A percentile compares a stretch with the other conserved stretches of the same genome.
Conservation (phyloP, 2,113 vertebrate genomes). For the Osmerus mordax region DNA sequence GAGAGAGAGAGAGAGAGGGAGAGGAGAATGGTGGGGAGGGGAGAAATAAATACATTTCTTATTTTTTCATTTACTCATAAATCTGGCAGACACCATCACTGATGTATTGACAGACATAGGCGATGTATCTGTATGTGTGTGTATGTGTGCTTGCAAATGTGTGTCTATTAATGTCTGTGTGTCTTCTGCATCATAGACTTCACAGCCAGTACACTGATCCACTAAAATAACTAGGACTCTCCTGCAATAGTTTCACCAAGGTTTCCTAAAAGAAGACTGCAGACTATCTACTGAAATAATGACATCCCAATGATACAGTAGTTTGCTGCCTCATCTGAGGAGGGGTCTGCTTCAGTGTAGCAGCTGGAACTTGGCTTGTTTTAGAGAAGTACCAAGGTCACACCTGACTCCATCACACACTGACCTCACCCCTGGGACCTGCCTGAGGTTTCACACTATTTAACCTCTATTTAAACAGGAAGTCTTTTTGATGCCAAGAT, state of each 20-base stretch:
- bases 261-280: too few species aligned
- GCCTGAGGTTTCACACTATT: not conserved
- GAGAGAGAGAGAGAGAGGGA: too few species aligned
- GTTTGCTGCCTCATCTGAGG: too few species aligned
- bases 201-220: not conserved
- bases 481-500: not conserved
- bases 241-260: too few species aligned
- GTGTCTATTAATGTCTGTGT: not conserved
- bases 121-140: not conserved
- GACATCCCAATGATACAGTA: too few species aligned
- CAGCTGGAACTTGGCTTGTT: too few species aligned
- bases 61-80: constrained; percentile 21
- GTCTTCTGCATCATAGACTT: not conserved
- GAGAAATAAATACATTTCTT: not conserved
- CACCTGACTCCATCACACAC: not conserved
- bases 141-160: not conserved
- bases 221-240: too few species aligned
- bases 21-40: too few species aligned
- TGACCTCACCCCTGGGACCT: not conserved
- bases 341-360: too few species aligned
- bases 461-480: not conserved
- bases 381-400: too few species aligned
- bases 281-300: too few species aligned
- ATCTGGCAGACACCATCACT: not conserved
- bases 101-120: not conserved